phyloP scores from a whole-genome alignment of 2,888 invertebrate species.

The Eudasyphora cyanicolor region DNA sequence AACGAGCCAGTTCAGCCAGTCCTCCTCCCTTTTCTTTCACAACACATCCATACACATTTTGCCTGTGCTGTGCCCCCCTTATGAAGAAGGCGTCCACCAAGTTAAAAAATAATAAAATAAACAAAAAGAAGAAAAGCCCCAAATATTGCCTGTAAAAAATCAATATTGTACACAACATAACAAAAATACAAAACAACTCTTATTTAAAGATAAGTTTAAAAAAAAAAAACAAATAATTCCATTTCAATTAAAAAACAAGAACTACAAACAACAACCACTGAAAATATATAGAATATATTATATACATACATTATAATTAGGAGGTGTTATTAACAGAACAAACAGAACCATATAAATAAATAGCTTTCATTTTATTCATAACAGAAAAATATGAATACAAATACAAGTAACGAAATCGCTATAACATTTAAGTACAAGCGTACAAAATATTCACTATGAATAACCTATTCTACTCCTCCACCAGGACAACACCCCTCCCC shows the following conservation, averaged over 20 bases:
- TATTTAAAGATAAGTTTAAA: slow-evolving; percentile 55
- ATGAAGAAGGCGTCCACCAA: slow-evolving; percentile 54
- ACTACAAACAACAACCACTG: slow-evolving; percentile 27
- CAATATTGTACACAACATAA: slow-evolving; percentile 64
- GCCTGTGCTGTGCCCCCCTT: not conserved
- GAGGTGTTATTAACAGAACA: slow-evolving; percentile 7
- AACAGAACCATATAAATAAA: slow-evolving; percentile 42
- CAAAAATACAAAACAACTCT: slow-evolving; percentile 43
- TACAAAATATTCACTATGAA: slow-evolving; percentile 49
- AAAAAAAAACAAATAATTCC: slow-evolving; percentile 48
- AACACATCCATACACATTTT: not conserved
- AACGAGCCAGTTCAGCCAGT: slow-evolving; percentile 38
- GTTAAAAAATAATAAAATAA: slow-evolving; percentile 41
- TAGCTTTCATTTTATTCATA: slow-evolving; percentile 52
- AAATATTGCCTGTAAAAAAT: slow-evolving; percentile 62
- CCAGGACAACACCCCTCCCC: not conserved
- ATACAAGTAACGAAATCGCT: not conserved
- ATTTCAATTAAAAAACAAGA: slow-evolving; percentile 44
- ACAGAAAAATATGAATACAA: slow-evolving; percentile 15
- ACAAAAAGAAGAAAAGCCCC: slow-evolving; percentile 50
- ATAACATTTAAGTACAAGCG: slow-evolving; percentile 43
- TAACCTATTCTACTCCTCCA: slow-evolving; percentile 1
- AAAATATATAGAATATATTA: slow-evolving; percentile 18
- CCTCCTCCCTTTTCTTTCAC: not conserved
- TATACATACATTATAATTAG: not conserved